These are phyloP conservation scores for Cabera pusaria DNA, from an alignment of 2,888 invertebrate species.

Conservation along the genomic window DNA sequence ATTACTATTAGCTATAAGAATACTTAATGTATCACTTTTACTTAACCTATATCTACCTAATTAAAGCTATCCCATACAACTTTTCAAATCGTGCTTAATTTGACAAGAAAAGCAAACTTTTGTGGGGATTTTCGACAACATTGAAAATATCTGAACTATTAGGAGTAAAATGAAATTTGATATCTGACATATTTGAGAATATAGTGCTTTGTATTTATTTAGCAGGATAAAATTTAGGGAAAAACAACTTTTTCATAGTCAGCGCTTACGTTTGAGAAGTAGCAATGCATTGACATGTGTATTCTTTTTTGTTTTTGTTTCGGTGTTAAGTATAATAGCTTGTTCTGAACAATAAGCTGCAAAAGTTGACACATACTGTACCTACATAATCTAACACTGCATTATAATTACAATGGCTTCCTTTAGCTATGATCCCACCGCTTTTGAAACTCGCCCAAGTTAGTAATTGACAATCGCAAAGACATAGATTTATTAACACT, in stretches of 20 bases:
- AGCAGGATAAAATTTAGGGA: no score
- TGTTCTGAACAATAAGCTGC: not conserved
- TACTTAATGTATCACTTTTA: slow-evolving; percentile 54
- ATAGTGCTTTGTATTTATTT: no score
- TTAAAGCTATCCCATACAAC: slow-evolving; percentile 83
- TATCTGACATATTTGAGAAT: no score
- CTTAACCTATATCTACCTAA: slow-evolving; percentile 58
- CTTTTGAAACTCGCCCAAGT: slow-evolving; percentile 48
- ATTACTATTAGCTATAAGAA: slow-evolving; percentile 30
- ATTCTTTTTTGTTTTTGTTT: not conserved
- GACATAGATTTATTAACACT: slow-evolving; percentile 57
- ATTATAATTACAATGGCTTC: slow-evolving; percentile 26
- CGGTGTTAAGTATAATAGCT: not conserved
- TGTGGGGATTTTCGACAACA: slow-evolving; percentile 38
- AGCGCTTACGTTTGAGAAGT: no score
- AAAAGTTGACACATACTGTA: slow-evolving; percentile 16
- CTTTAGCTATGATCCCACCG: slow-evolving; percentile 36
- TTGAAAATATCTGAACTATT: no score
- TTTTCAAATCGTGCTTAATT: slow-evolving; percentile 70
- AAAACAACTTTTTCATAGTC: no score
- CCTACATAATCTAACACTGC: slow-evolving; percentile 16
- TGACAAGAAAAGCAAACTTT: slow-evolving; percentile 57
- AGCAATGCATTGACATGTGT: no score
- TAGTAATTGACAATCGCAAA: slow-evolving; percentile 74
- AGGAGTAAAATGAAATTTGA: no score